A percentile compares a stretch with the other conserved stretches of the same genome.
These are phyloP conservation scores for Oopsacas minuta DNA, from an alignment of 37 sponge, comb jelly and placozoan genomes.

Conservation along the genomic window DNA sequence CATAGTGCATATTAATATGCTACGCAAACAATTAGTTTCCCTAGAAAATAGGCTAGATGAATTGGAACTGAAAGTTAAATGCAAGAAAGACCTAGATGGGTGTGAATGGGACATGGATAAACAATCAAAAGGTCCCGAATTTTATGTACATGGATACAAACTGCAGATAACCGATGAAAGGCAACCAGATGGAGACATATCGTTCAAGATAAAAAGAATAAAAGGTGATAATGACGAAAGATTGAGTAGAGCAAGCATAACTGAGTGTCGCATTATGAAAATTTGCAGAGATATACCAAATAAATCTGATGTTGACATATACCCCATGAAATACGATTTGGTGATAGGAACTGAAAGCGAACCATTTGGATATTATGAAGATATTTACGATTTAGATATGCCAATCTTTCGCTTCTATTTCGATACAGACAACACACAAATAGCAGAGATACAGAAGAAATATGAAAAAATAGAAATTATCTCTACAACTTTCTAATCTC, in stretches of 20 bases:
- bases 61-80: background rate
- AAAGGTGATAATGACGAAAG: background rate
- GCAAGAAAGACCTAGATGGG: background rate
- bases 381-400: background rate
- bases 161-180: background rate
- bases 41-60: background rate
- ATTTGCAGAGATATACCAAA: background rate
- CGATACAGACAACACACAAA: background rate
- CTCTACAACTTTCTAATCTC: background rate
- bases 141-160: background rate
- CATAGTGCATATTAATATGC: background rate
- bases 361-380: background rate
- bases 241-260: background rate
- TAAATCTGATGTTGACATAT: background rate
- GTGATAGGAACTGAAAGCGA: background rate
- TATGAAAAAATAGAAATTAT: background rate
- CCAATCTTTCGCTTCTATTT: background rate
- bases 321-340: background rate
- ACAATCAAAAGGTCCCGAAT: background rate
- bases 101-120: background rate
- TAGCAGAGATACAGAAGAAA: background rate
- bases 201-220: slow-evolving; percentile 18
- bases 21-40: background rate
- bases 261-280: background rate
- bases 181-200: background rate